Conservation (phyloP, 2,888 invertebrate species). For the Branchinecta sandiegonensis region DNA sequence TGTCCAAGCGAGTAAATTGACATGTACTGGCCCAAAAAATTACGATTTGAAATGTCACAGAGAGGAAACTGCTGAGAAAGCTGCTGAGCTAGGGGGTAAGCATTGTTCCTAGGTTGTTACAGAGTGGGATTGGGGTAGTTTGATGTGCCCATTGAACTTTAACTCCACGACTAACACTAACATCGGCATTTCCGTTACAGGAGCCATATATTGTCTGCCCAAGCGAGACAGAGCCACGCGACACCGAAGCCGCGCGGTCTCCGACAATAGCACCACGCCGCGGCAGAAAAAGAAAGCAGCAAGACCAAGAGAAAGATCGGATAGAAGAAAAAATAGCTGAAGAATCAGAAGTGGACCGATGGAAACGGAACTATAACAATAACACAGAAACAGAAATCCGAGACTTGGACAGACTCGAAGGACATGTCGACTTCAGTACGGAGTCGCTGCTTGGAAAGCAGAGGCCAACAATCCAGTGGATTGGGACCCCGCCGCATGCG, state of each 20-base stretch:
- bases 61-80: too few relatives aligned
- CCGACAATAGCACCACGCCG: constrained; percentile 8
- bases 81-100: too few relatives aligned
- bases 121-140: too few relatives aligned
- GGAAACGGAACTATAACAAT: neutral
- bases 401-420: constrained; percentile 24
- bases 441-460: constrained; percentile 54
- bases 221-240: neutral
- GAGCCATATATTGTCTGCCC: neutral
- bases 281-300: neutral
- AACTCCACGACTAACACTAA: too few relatives aligned
- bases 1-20: too few relatives aligned
- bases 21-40: too few relatives aligned
- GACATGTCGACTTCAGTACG: constrained; percentile 59
- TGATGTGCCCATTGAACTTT: too few relatives aligned
- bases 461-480: constrained; percentile 63
- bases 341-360: neutral
- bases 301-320: neutral
- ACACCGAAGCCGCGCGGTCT: neutral
- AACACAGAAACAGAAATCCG: constrained; percentile 23
- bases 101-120: too few relatives aligned
- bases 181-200: neutral
- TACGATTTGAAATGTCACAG: too few relatives aligned
- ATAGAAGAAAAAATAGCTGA: neutral
- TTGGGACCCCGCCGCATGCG: constrained; percentile 51